phyloP scores from a whole-genome alignment of 2,113 vertebrate genomes.

The Oryzias woworae region DNA sequence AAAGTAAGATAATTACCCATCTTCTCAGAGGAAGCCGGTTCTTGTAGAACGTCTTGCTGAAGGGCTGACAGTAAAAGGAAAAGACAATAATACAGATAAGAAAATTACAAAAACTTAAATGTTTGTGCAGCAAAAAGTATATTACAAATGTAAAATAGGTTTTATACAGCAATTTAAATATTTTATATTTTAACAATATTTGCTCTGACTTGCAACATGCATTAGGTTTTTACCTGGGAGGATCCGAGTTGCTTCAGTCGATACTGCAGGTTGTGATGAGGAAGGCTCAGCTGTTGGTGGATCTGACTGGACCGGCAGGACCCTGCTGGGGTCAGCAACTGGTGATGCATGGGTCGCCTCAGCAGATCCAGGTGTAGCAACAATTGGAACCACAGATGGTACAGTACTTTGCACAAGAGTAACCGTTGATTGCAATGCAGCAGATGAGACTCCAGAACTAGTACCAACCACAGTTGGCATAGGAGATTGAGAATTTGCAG shows the following conservation, averaged over 20 bases:
- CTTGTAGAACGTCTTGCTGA: conserved; percentile 63
- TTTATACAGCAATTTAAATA: background rate
- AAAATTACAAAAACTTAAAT: background rate
- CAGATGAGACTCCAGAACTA: conserved; percentile 28
- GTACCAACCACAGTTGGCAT: conserved; percentile 29
- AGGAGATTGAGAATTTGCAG: conserved; percentile 46
- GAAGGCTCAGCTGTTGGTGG: conserved; percentile 28
- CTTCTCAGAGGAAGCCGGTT: conserved; percentile 66
- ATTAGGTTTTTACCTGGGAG: conserved; percentile 59
- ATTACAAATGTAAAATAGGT: background rate
- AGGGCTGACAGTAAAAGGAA: conserved; percentile 42
- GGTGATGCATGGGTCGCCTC: conserved; percentile 50
- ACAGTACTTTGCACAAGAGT: conserved; percentile 54
- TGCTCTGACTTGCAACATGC: no score
- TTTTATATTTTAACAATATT: background rate
- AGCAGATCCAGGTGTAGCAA: conserved; percentile 47
- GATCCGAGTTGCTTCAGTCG: conserved; percentile 46
- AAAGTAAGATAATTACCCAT: conserved; percentile 52
- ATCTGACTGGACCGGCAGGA: conserved; percentile 42
- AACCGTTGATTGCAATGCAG: conserved; percentile 47
- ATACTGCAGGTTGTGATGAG: conserved; percentile 17
- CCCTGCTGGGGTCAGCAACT: conserved; percentile 36
- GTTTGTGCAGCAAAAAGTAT: background rate
- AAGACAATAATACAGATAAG: conserved; percentile 1
- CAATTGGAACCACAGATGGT: conserved; percentile 53